phyloP scores from a whole-genome alignment of 2,888 invertebrate genomes.

The Mystacides longicornis region DNA sequence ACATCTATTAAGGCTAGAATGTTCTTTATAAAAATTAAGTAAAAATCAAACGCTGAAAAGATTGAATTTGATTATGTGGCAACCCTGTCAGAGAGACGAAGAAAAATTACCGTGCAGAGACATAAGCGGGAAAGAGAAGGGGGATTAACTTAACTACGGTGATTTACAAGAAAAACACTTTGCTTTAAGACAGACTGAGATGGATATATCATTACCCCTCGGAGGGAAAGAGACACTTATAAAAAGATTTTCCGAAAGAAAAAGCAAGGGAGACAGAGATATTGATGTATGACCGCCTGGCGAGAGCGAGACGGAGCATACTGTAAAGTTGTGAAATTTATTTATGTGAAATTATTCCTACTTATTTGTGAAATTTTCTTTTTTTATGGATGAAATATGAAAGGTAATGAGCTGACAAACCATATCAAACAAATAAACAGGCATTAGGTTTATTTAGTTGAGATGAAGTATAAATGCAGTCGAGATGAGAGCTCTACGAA shows the following conservation, averaged over 20 bases:
- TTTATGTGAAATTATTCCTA: too few relatives aligned
- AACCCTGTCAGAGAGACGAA: conserved; percentile 21
- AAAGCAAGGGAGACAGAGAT: background rate
- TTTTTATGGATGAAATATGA: too few relatives aligned
- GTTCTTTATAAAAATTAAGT: too few relatives aligned
- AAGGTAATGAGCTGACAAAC: too few relatives aligned
- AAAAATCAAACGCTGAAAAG: too few relatives aligned
- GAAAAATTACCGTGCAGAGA: conserved; percentile 26
- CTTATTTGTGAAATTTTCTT: too few relatives aligned
- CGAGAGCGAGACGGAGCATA: background rate
- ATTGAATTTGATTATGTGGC: too few relatives aligned
- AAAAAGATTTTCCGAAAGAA: background rate
- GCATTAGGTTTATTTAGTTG: too few relatives aligned
- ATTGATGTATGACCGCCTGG: background rate
- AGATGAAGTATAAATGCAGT: too few relatives aligned
- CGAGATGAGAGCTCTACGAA: too few relatives aligned
- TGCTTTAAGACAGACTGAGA: background rate
- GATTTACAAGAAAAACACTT: conserved; percentile 26
- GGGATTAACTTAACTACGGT: conserved; percentile 25
- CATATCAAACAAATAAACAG: too few relatives aligned
- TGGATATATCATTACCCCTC: background rate
- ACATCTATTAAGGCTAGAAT: too few relatives aligned
- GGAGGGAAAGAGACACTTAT: background rate
- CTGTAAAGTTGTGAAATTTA: background rate
- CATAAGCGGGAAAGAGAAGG: conserved; percentile 26